Percentiles rank a stretch among this genome's conserved stretches.
Evolutionary conservation across 2,797 vertebrate species (phyloP).

Genomic region (Rousettus madagascariensis): DNA sequence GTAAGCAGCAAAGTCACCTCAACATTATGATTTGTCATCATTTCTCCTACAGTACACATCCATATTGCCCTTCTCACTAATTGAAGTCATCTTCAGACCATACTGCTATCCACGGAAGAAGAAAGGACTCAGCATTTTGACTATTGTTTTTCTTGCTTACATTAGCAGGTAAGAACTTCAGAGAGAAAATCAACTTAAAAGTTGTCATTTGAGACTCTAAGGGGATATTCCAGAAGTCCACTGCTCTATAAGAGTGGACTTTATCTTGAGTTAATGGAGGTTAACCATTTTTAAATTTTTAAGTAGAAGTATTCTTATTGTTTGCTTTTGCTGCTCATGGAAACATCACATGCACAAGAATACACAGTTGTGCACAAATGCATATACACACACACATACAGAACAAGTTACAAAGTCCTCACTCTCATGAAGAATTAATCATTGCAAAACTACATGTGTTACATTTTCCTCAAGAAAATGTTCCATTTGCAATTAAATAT

Average conservation of each 20-base stretch:
- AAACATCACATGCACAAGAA: background rate
- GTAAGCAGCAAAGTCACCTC: background rate
- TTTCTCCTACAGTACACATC: conserved; percentile 86
- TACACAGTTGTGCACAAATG: rapidly evolving
- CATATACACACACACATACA: no score
- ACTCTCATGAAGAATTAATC: background rate
- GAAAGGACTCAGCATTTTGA: conserved; percentile 86
- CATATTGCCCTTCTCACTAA: conserved; percentile 87
- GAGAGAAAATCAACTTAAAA: background rate
- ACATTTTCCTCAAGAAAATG: background rate
- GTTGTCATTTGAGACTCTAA: background rate
- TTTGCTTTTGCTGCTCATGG: background rate
- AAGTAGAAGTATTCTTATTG: background rate
- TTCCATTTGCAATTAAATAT: conserved; percentile 7
- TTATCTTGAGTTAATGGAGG: background rate
- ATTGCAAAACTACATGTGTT: background rate
- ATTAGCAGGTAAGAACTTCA: conserved; percentile 88
- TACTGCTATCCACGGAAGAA: conserved; percentile 88
- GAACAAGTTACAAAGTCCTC: background rate
- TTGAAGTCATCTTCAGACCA: conserved; percentile 87
- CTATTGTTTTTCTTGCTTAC: conserved; percentile 83
- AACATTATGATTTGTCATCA: background rate
- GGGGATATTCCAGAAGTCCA: background rate
- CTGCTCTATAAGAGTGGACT: background rate
- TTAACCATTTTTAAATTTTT: background rate